Evolutionary conservation across 1,140 invertebrate species (phyloP), one percentile per base, ranked within the genome.

Genomic region (Drosophila triauraria): DNA sequence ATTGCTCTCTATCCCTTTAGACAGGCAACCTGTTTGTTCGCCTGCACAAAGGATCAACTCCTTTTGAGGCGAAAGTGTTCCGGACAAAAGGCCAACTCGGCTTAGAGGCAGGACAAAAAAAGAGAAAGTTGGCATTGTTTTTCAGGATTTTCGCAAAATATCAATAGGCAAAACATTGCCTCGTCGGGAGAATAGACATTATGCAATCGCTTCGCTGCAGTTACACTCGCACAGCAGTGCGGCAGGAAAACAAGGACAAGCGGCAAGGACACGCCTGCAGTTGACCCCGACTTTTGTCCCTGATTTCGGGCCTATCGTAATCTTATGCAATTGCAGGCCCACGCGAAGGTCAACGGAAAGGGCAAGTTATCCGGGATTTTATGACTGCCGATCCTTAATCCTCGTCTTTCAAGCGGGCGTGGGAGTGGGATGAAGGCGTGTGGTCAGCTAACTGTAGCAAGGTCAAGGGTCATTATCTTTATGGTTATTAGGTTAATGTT

Each of bases 51-150:
- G 69, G 69, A 72, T 72, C 67, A 72, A 72, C 54, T 72, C 68
- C 69, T 70, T 68, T 47, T 51, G 62, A 70, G 69, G 69, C 69
- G 69, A 72, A 72, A 72, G 69, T 72, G 65, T 58, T 70, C 13
- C 6, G 53, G 27, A 72, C 82, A 54, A 67, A 82, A 74, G 85
- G 58, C 67, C 78, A 81, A 61, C 63, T 59, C 35, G 81, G 81
- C 79, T 84, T 84, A 80, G 53, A 30, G 48, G 43, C 48, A 51
- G 51, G 15, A 70, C 65, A 78, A 54, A 79, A 70, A 85, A 90
- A 90, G 85, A 90, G 85, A 90, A 90, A 90, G 85, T 90, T 75
- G 53, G 65, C 61, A 69, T 87, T 76, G 74, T 75, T 53, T 43
- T n/a, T 40, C 10, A 46, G 75, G 54, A 59, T 67, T 75, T 75